Evolutionary conservation across 2,797 vertebrate genomes (phyloP), one percentile per base, ranked within the genome.

Genomic region (Crenuchus spilurus): DNA sequence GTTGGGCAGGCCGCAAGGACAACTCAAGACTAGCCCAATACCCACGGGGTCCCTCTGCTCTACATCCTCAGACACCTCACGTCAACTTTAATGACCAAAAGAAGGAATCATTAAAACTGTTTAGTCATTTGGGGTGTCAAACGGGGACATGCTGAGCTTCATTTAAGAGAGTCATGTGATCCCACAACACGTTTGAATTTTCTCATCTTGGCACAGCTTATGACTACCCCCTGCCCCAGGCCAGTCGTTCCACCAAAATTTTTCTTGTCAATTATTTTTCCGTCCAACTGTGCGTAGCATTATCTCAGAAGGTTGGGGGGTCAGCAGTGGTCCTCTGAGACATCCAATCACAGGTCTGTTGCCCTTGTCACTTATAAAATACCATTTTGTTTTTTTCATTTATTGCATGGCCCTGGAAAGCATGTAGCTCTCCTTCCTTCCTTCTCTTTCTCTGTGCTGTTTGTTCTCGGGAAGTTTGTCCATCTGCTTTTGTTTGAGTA

Each of bases 401-500:
- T 8, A 9, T 4, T 39, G 11, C 9, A 16, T 41, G 16, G 48
- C 44, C 7, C 35, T 44, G 24, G 37, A 65, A 13, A 33, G 46
- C 31, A 22, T 41, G 22, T 22, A 10, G 26, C n/a, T 58, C 35
- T 60, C 1, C 24, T 49, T 49, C 49, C 11, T 33, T 58, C 7
- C 35, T 58, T 41, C 26, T 66, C n/a, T 62, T 18, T 37, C 22
- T 72, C 18, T 68, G 4, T 39, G 13, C 35, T 48, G 22, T 58
- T 48, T 39, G 28, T 26, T 49, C 10, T 55, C 41, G 31, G 60
- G 63, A 30, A 22, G 55, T 71, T 24, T 52, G 68, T 62, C 63
- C 60, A 55, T 73, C 72, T 70, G 73, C 51, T 60, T 33, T 9
- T 64, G 65, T 64, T 67, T 76, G 64, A 44, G 52, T 64, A 37